Evolutionary conservation across 2,888 invertebrate genomes (phyloP).

Genomic region (Calameuta filiformis): DNA sequence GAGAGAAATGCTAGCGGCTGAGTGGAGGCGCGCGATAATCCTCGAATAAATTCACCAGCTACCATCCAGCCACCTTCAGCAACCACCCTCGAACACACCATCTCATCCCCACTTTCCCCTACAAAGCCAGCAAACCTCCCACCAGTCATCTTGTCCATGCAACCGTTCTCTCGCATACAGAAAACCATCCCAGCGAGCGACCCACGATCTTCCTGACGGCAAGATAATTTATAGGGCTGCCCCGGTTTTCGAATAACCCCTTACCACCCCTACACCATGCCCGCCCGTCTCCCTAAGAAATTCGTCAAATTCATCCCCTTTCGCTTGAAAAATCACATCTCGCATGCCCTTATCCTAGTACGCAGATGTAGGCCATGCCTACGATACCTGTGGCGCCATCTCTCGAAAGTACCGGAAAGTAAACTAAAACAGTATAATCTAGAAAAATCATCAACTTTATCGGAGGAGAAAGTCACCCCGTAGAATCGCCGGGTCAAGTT

Average conservation of each 20-base stretch:
- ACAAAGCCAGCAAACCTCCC: not conserved
- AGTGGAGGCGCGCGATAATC: slow-evolving; percentile 44
- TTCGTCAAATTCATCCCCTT: not conserved
- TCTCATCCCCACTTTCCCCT: not conserved
- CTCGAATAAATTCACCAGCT: slow-evolving; percentile 46
- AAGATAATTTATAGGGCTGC: slow-evolving; percentile 37
- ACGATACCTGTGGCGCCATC: not conserved
- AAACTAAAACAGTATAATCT: not conserved
- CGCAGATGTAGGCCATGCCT: not conserved
- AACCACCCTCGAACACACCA: not conserved
- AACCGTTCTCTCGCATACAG: not conserved
- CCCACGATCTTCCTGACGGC: slow-evolving; percentile 34
- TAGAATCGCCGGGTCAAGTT: not conserved
- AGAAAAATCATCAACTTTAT: not conserved
- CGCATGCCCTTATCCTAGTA: not conserved
- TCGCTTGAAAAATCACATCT: not conserved
- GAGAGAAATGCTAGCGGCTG: slow-evolving; percentile 7
- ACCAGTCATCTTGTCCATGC: not conserved
- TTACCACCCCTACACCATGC: not conserved
- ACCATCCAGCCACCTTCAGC: slow-evolving; percentile 7
- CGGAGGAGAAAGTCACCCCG: not conserved
- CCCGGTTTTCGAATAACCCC: not conserved
- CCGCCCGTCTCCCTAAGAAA: not conserved
- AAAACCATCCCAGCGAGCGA: not conserved
- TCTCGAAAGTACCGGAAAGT: not conserved